phyloP scores from a whole-genome alignment of 1,140 invertebrate genomes.

The Ceratina calcarata region DNA sequence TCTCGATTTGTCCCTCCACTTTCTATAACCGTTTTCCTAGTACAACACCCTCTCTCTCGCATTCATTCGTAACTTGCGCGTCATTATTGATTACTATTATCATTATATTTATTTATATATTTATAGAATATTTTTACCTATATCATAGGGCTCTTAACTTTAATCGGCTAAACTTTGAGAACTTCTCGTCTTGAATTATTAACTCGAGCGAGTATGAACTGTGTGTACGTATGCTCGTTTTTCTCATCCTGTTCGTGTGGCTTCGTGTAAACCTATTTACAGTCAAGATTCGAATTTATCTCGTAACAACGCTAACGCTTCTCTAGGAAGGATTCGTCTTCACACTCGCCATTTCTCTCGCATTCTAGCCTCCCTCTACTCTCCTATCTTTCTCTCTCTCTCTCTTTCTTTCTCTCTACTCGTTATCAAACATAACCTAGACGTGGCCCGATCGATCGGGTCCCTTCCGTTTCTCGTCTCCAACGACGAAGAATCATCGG shows the following conservation, averaged over 20 bases:
- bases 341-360: constrained; percentile 4
- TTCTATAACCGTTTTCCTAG: no score
- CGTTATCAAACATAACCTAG: constrained; percentile 14
- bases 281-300: constrained; percentile 59
- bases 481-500: constrained; percentile 35
- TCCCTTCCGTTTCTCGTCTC: not conserved
- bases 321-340: constrained; percentile 39
- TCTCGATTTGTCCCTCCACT: constrained; percentile 4
- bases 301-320: constrained; percentile 35
- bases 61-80: not conserved
- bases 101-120: constrained; percentile 29
- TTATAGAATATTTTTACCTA: constrained; percentile 53
- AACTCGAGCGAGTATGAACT: constrained; percentile 3
- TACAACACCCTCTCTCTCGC: not conserved
- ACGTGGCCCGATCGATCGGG: constrained; percentile 35
- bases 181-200: constrained; percentile 48
- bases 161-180: constrained; percentile 59
- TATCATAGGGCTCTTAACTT: constrained; percentile 56
- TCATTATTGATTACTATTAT: constrained; percentile 53
- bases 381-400: not conserved
- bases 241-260: not conserved
- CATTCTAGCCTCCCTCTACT: not conserved
- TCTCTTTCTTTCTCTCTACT: constrained; percentile 23
- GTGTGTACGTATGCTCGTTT: not conserved
- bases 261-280: constrained; percentile 61